Evolutionary conservation across 2,888 invertebrate species (phyloP).

Genomic region (Cataglyphis altisquamis): DNA sequence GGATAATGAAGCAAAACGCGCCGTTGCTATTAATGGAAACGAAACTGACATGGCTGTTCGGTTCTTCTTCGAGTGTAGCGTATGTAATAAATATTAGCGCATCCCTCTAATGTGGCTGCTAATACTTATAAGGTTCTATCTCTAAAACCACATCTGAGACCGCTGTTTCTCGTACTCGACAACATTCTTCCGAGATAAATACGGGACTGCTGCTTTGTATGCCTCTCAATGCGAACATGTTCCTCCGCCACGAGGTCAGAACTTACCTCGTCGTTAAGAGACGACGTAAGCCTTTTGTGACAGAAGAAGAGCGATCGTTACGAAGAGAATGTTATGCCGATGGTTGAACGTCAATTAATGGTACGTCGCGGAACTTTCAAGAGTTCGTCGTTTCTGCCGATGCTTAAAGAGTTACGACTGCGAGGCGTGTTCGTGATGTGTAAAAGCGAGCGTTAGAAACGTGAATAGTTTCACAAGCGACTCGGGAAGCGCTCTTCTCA

Average conservation of each 20-base stretch:
- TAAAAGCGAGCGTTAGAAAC: conserved; percentile 39
- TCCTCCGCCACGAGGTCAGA: conserved; percentile 21
- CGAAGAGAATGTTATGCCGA: conserved; percentile 40
- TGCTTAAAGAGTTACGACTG: conserved; percentile 38
- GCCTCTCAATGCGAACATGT: conserved; percentile 30
- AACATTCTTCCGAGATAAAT: conserved; percentile 17
- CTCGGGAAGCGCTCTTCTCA: conserved; percentile 7
- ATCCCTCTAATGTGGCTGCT: neutral
- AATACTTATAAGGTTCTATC: neutral
- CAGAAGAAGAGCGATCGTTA: conserved; percentile 48
- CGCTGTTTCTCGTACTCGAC: neutral
- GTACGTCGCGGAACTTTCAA: conserved; percentile 37
- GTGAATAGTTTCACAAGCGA: conserved; percentile 40
- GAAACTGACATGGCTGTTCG: neutral
- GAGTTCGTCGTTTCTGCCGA: conserved; percentile 37
- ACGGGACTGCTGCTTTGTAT: conserved; percentile 37
- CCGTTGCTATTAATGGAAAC: neutral
- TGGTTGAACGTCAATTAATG: conserved; percentile 52
- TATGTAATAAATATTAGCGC: conserved; percentile 12
- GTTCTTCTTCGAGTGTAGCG: neutral
- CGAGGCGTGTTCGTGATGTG: conserved; percentile 39
- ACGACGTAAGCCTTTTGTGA: conserved; percentile 52
- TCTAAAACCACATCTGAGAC: conserved; percentile 7
- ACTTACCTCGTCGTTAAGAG: conserved; percentile 37
- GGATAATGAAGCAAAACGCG: conserved; percentile 7